Evolutionary conservation across 2,113 vertebrate genomes (phyloP).

Genomic region (Tetrax tetrax): DNA sequence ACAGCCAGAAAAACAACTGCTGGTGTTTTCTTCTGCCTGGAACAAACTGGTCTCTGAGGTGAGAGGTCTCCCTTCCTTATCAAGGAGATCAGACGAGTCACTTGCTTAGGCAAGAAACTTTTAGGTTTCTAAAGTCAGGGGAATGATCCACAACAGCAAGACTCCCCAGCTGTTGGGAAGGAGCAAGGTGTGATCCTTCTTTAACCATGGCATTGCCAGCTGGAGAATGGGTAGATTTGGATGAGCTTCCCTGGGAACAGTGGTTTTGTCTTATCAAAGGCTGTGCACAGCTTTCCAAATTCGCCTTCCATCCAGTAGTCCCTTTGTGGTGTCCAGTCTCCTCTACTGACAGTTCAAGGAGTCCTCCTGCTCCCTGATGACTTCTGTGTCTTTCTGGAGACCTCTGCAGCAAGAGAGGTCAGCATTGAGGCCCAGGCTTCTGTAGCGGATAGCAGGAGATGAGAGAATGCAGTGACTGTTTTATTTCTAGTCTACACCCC

Average conservation of each 20-base stretch:
- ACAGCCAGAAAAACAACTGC: neutral
- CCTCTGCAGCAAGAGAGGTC: neutral
- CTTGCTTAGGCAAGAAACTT: neutral
- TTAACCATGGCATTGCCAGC: neutral
- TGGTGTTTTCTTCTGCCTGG: neutral
- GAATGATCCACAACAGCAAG: neutral
- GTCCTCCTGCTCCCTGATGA: neutral
- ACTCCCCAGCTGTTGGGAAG: neutral
- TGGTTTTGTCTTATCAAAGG: neutral
- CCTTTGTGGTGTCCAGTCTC: neutral
- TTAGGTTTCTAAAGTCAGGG: neutral
- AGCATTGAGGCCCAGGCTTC: neutral
- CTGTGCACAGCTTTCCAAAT: neutral
- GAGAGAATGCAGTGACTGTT: neutral
- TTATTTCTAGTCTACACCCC: neutral
- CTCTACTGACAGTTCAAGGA: neutral
- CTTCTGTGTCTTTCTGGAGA: neutral
- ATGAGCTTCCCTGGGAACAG: neutral
- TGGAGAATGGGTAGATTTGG: neutral
- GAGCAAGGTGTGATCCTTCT: neutral
- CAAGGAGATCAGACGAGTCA: neutral
- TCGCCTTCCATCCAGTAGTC: neutral
- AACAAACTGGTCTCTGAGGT: neutral
- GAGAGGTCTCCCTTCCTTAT: neutral
- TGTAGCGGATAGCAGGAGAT: neutral